Conservation (phyloP, 2,888 invertebrate species). For the Rhynchonema sp. region DNA sequence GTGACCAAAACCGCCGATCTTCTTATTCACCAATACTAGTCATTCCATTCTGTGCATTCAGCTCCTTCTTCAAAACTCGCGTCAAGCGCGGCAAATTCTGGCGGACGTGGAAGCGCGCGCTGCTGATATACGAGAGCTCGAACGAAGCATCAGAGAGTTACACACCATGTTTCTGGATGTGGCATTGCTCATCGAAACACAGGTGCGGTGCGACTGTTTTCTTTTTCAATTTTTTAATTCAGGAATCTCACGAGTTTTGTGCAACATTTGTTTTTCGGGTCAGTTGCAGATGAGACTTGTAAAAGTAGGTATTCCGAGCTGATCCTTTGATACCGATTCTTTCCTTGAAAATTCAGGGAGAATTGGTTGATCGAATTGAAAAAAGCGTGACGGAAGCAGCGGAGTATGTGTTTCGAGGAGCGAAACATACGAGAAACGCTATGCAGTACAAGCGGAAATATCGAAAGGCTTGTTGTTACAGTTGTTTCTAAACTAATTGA, state of each 20-base stretch:
- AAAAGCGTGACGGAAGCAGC: neutral
- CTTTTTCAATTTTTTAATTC: too few relatives aligned
- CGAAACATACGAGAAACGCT: neutral
- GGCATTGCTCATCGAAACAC: neutral
- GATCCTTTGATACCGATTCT: too few relatives aligned
- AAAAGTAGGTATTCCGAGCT: too few relatives aligned
- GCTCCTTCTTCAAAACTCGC: neutral
- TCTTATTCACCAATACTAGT: too few relatives aligned
- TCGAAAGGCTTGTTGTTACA: too few relatives aligned
- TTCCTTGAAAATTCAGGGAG: neutral
- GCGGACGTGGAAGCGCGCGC: neutral
- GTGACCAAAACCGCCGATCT: too few relatives aligned
- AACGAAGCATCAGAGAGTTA: neutral
- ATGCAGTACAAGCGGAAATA: too few relatives aligned
- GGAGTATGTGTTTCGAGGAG: neutral
- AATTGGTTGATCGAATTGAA: neutral
- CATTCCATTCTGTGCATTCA: neutral
- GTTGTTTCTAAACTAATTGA: too few relatives aligned
- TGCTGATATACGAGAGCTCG: neutral
- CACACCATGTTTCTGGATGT: neutral
- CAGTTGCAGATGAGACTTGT: too few relatives aligned
- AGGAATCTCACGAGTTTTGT: too few relatives aligned
- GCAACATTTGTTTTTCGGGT: too few relatives aligned
- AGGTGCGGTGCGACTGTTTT: neutral
- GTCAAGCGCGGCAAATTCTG: neutral